phyloP scores from a whole-genome alignment of 2,797 vertebrate species.

The Tauraco hartlaubi region DNA sequence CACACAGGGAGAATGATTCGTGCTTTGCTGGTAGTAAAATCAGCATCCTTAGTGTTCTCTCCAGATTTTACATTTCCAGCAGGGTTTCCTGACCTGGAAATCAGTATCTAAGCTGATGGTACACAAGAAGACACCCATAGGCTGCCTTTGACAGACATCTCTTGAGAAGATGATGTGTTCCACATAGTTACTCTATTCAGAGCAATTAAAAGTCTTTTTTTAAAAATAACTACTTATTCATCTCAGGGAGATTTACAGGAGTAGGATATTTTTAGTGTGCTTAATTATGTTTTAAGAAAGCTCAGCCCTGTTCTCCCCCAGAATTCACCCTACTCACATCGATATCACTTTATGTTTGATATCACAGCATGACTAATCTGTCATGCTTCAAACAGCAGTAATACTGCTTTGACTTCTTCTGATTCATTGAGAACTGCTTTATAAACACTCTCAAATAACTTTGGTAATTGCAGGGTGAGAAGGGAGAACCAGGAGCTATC shows the following conservation, averaged over 20 bases:
- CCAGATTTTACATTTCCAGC: neutral
- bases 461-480: constrained; percentile 87
- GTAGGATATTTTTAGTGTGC: neutral
- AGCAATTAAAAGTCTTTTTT: neutral
- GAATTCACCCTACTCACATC: neutral
- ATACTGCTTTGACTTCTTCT: neutral
- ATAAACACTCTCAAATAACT: neutral
- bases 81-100: neutral
- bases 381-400: neutral
- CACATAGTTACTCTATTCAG: neutral
- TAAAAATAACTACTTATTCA: neutral
- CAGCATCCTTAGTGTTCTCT: neutral
- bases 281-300: neutral
- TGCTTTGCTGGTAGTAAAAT: neutral
- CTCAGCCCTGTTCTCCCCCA: neutral
- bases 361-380: neutral
- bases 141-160: neutral
- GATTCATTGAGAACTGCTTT: neutral
- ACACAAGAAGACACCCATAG: neutral
- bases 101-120: neutral
- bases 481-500: constrained; percentile 87
- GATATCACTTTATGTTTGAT: neutral
- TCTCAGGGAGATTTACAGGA: neutral
- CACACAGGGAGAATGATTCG: neutral
- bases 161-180: neutral